A percentile compares a stretch with the other conserved stretches of the same genome.
phyloP scores from a whole-genome alignment of 2,888 invertebrate genomes.

The Deilephila elpenor region DNA sequence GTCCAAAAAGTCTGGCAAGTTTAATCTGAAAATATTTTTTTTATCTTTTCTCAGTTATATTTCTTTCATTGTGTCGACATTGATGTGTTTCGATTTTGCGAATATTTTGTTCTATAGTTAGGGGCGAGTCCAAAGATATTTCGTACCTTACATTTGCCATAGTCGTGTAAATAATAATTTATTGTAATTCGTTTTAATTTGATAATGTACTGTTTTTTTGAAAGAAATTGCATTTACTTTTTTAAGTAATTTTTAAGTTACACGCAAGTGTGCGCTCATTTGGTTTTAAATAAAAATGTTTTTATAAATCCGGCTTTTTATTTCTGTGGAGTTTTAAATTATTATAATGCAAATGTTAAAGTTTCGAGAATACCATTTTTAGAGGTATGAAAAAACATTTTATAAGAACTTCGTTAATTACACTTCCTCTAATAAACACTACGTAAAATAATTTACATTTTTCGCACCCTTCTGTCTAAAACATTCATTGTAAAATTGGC shows the following conservation, averaged over 20 bases:
- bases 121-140: conserved; percentile 70
- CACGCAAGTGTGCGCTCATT: conserved; percentile 53
- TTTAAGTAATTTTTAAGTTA: conserved; percentile 47
- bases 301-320: conserved; percentile 39
- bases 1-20: no score
- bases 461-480: no score
- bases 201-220: conserved; percentile 14
- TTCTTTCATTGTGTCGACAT: conserved; percentile 27
- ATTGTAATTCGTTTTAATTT: conserved; percentile 33
- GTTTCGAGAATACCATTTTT: no score
- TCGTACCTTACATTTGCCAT: conserved; percentile 69
- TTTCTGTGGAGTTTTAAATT: conserved; percentile 20
- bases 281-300: conserved; percentile 61
- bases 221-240: conserved; percentile 42
- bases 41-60: neutral
- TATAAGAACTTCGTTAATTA: no score
- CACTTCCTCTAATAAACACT: no score
- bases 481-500: no score
- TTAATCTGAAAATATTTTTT: neutral
- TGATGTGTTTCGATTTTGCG: conserved; percentile 33
- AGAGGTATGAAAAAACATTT: no score
- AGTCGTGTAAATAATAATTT: conserved; percentile 54
- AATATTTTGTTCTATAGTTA: conserved; percentile 35
- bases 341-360: neutral
- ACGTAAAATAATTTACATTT: no score